phyloP scores from a whole-genome alignment of 1,140 invertebrate genomes.

The Aphaenogaster floridana region DNA sequence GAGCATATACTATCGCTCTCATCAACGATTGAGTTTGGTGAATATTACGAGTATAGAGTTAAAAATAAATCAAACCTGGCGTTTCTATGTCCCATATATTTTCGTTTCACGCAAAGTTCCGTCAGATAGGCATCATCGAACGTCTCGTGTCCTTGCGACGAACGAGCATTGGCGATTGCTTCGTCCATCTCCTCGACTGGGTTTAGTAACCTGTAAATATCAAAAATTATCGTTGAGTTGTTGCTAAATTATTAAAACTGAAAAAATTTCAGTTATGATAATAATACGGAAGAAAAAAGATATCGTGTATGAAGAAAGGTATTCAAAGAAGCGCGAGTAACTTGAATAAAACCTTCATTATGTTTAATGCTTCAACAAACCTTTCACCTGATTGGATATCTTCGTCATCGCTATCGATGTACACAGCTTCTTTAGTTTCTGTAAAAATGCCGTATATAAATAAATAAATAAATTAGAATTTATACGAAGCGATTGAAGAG shows the following conservation, averaged over 20 bases:
- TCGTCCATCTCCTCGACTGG: conserved; percentile 84
- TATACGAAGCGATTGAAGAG: not conserved
- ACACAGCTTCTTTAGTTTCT: conserved; percentile 84
- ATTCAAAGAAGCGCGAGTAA: not conserved
- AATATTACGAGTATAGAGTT: not conserved
- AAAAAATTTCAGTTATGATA: conserved; percentile 6
- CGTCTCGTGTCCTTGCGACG: conserved; percentile 73
- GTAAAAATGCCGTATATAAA: conserved; percentile 46
- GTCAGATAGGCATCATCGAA: conserved; percentile 78
- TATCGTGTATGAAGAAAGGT: not conserved
- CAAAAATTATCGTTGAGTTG: not conserved
- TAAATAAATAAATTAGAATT: conserved; percentile 45
- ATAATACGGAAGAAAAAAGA: not conserved
- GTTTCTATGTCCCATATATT: conserved; percentile 94
- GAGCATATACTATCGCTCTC: not conserved
- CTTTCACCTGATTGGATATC: conserved; percentile 79
- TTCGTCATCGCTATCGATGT: conserved; percentile 85
- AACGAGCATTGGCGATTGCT: conserved; percentile 76
- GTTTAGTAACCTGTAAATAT: conserved; percentile 76
- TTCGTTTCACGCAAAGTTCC: conserved; percentile 89
- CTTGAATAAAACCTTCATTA: not conserved
- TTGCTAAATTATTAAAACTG: not conserved
- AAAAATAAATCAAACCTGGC: conserved; percentile 88
- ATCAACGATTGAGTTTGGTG: not conserved
- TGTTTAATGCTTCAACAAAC: conserved; percentile 65